phyloP scores from a whole-genome alignment of 2,113 vertebrate species.

The Gymnogyps californianus region DNA sequence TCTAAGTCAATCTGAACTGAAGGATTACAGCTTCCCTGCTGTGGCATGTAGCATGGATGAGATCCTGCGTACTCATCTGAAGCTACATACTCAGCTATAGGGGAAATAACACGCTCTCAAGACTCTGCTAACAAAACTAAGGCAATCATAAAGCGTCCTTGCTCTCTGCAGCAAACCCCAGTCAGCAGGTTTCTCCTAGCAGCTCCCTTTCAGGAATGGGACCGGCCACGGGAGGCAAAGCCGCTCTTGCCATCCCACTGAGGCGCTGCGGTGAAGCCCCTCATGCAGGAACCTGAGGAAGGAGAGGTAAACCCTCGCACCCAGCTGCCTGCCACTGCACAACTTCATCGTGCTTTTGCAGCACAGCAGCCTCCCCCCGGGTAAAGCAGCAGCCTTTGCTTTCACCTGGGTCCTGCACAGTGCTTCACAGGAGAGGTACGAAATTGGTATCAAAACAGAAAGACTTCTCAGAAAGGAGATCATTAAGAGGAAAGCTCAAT shows the following conservation, averaged over 20 bases:
- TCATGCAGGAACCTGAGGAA: not conserved
- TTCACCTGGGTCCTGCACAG: not conserved
- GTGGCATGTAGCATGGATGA: accelerated
- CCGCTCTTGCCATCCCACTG: not conserved
- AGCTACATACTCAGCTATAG: not conserved
- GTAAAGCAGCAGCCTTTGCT: not conserved
- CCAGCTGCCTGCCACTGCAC: not conserved
- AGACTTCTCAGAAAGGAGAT: not conserved
- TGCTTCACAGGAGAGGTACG: not conserved
- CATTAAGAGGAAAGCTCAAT: not conserved
- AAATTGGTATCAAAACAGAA: not conserved
- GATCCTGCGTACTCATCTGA: not conserved
- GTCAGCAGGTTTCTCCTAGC: not conserved
- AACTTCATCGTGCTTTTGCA: accelerated
- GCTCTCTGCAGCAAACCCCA: not conserved
- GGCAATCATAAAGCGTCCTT: not conserved
- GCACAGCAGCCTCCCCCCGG: not conserved
- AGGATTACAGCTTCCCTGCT: not conserved
- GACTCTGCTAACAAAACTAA: not conserved
- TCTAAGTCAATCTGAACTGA: not conserved
- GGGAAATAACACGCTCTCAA: accelerated
- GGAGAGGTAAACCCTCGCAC: not conserved
- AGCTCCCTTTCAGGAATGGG: not conserved
- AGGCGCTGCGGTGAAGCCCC: not conserved
- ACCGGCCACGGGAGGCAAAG: not conserved